phyloP scores from a whole-genome alignment of 2,888 invertebrate genomes.

The Peribatodes rhomboidaria region DNA sequence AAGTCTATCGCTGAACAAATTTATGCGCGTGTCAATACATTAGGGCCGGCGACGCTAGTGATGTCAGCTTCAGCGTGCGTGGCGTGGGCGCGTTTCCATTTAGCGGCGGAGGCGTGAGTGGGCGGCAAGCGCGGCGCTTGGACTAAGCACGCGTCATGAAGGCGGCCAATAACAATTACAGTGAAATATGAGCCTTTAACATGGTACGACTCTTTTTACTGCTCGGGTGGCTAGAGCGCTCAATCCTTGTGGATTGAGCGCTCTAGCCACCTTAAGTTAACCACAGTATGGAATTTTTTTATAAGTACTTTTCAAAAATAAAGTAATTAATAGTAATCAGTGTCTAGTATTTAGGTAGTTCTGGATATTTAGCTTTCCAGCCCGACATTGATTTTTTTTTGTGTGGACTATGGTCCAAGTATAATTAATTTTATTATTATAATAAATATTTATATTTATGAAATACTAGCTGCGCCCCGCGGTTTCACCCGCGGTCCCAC shows the following conservation, averaged over 20 bases:
- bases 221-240: background rate
- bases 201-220: background rate
- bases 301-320: background rate
- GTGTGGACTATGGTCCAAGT: too few relatives aligned
- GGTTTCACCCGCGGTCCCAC: too few relatives aligned
- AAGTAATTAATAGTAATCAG: background rate
- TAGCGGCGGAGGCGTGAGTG: slow-evolving; percentile 14
- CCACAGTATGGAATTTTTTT: too few relatives aligned
- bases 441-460: too few relatives aligned
- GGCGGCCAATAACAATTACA: slow-evolving; percentile 6
- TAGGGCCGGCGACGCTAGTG: slow-evolving; percentile 67
- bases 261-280: too few relatives aligned
- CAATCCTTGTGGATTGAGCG: too few relatives aligned
- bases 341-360: too few relatives aligned
- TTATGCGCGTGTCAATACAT: slow-evolving; percentile 75
- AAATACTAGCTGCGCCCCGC: too few relatives aligned
- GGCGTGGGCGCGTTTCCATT: slow-evolving; percentile 54
- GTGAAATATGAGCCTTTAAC: background rate
- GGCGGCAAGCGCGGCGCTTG: slow-evolving; percentile 1
- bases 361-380: too few relatives aligned
- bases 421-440: too few relatives aligned
- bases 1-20: slow-evolving; percentile 67
- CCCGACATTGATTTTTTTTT: too few relatives aligned
- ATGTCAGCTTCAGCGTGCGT: slow-evolving; percentile 64
- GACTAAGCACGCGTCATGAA: slow-evolving; percentile 4